Conservation (phyloP, 2,113 vertebrate genomes). For the Ochotona princeps region DNA sequence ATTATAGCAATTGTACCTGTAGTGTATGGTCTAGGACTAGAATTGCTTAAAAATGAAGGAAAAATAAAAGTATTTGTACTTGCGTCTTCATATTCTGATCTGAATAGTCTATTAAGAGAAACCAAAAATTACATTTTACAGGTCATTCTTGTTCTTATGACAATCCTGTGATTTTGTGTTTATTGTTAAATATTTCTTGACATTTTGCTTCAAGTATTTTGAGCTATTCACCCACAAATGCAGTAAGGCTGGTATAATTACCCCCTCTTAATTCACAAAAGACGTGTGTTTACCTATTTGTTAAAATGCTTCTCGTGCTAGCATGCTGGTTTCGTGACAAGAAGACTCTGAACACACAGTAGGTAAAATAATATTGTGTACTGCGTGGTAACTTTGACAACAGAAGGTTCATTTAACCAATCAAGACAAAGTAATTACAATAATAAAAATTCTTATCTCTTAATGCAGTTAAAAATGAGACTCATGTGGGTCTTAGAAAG, state of each 20-base stretch:
- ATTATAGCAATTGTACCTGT: slow-evolving; percentile 61
- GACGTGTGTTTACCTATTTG: slow-evolving; percentile 88
- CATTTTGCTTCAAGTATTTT: slow-evolving; percentile 85
- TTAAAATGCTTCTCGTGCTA: slow-evolving; percentile 85
- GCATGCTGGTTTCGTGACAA: slow-evolving; percentile 89
- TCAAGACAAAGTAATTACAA: slow-evolving; percentile 86
- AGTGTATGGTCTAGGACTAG: not conserved
- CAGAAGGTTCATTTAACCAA: slow-evolving; percentile 89
- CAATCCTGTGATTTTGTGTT: slow-evolving; percentile 62
- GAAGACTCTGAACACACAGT: slow-evolving; percentile 87
- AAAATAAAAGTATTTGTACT: slow-evolving; percentile 40
- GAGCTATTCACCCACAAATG: slow-evolving; percentile 83
- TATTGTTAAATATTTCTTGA: slow-evolving; percentile 81
- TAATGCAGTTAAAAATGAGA: slow-evolving; percentile 84
- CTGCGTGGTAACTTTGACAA: slow-evolving; percentile 85
- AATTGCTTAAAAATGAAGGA: slow-evolving; percentile 39
- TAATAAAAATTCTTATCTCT: slow-evolving; percentile 86
- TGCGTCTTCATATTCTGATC: slow-evolving; percentile 62
- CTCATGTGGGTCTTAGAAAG: slow-evolving; percentile 79
- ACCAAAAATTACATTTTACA: slow-evolving; percentile 53
- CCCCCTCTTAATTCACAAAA: slow-evolving; percentile 84
- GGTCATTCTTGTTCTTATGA: slow-evolving; percentile 39
- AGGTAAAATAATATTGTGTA: slow-evolving; percentile 88
- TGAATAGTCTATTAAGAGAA: slow-evolving; percentile 52
- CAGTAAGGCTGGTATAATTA: slow-evolving; percentile 88